These are phyloP conservation scores for Cryptoprocta ferox DNA, from an alignment of 2,797 vertebrate genomes.

Conservation along the genomic window DNA sequence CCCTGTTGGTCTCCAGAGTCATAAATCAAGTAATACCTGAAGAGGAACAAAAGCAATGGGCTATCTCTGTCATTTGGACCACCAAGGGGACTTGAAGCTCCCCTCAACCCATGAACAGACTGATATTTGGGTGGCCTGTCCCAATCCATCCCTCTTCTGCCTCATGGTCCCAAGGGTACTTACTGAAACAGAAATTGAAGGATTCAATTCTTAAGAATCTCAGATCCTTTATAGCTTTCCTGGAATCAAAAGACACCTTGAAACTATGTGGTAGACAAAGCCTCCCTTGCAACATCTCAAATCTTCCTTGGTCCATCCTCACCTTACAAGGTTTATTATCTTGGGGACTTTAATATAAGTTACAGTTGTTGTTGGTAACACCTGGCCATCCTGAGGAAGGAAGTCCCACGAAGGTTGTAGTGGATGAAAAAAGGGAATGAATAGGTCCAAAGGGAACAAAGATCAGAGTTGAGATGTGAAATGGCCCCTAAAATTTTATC, in stretches of 20 bases:
- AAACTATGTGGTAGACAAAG: neutral
- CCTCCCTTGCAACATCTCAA: neutral
- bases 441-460: neutral
- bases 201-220: neutral
- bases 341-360: neutral
- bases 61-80: neutral
- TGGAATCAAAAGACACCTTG: conserved; percentile 71
- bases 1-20: conserved; percentile 91
- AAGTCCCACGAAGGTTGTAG: neutral
- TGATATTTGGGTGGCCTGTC: neutral
- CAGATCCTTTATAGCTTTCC: conserved; percentile 87
- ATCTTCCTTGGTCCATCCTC: neutral
- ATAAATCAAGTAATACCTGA: conserved; percentile 90
- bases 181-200: conserved; percentile 62
- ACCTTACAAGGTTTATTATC: neutral
- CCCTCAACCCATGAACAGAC: neutral
- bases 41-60: accelerated
- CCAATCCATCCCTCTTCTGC: neutral
- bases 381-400: conserved; percentile 43
- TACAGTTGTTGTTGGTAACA: accelerated
- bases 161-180: neutral
- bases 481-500: neutral
- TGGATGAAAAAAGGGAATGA: neutral
- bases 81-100: neutral
- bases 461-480: neutral